Percentiles rank a stretch among this genome's conserved stretches.
phyloP scores from a whole-genome alignment of 2,113 vertebrate genomes.

The Lycaon pictus region DNA sequence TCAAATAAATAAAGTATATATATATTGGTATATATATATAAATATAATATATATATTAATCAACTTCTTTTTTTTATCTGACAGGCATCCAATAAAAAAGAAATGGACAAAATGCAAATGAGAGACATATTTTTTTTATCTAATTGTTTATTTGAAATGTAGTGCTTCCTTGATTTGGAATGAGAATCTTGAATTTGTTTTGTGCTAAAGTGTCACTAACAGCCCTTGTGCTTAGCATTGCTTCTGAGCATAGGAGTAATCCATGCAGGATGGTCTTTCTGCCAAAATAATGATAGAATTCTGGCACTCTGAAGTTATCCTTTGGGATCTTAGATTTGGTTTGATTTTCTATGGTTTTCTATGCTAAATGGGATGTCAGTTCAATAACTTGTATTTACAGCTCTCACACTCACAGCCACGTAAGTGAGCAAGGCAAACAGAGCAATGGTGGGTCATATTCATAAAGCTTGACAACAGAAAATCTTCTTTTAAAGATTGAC shows the following conservation, averaged over 20 bases:
- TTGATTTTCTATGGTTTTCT: background rate
- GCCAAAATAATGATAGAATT: background rate
- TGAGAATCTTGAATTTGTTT: background rate
- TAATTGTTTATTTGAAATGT: background rate
- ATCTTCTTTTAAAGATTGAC: background rate
- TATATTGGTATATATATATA: too few species aligned
- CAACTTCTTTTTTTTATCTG: background rate
- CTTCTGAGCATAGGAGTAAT: background rate
- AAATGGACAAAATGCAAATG: background rate
- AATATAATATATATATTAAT: too few species aligned
- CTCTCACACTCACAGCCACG: accelerated
- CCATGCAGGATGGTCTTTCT: background rate
- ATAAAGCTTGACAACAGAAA: background rate
- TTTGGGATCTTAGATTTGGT: background rate
- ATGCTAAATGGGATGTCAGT: background rate
- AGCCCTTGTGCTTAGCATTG: background rate
- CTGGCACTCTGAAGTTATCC: background rate
- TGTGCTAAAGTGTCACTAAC: background rate
- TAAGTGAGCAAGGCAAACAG: background rate
- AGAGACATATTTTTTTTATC: background rate
- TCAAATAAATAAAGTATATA: too few species aligned
- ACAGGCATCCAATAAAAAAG: background rate
- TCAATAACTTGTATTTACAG: background rate
- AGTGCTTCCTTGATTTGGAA: background rate
- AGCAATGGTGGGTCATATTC: too few species aligned